phyloP scores from a whole-genome alignment of 2,797 vertebrate species.

The Threskiornis aethiopicus region DNA sequence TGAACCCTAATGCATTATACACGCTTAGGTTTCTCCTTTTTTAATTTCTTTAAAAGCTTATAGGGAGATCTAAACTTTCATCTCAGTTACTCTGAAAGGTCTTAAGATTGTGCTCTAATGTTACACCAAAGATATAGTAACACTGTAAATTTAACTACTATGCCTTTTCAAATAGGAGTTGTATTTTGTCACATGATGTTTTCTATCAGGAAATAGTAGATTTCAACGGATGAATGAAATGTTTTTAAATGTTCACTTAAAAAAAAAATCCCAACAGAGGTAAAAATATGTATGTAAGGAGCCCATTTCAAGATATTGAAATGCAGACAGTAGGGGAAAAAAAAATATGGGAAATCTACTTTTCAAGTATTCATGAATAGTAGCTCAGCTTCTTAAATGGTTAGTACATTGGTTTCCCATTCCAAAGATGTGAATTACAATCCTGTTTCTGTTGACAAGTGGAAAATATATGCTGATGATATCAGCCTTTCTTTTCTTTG shows the following conservation, averaged over 20 bases:
- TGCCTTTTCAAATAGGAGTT: neutral
- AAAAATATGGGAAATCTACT: neutral
- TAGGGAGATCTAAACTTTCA: neutral
- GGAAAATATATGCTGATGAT: neutral
- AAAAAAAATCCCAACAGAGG: neutral
- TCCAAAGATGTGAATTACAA: neutral
- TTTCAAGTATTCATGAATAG: neutral
- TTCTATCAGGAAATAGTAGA: neutral
- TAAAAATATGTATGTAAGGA: neutral
- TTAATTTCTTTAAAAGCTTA: neutral
- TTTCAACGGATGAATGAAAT: neutral
- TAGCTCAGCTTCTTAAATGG: neutral
- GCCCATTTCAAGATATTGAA: neutral
- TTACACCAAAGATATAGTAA: neutral
- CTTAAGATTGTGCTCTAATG: neutral
- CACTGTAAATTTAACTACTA: neutral
- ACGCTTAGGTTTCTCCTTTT: neutral
- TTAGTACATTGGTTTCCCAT: neutral
- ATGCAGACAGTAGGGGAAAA: neutral
- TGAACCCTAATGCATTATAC: neutral
- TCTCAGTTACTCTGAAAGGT: neutral
- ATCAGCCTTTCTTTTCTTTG: neutral
- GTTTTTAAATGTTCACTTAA: neutral
- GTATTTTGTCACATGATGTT: neutral
- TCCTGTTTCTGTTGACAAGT: neutral